These are phyloP conservation scores for Pimephales promelas DNA, from an alignment of 2,113 vertebrate species.

Conservation along the genomic window DNA sequence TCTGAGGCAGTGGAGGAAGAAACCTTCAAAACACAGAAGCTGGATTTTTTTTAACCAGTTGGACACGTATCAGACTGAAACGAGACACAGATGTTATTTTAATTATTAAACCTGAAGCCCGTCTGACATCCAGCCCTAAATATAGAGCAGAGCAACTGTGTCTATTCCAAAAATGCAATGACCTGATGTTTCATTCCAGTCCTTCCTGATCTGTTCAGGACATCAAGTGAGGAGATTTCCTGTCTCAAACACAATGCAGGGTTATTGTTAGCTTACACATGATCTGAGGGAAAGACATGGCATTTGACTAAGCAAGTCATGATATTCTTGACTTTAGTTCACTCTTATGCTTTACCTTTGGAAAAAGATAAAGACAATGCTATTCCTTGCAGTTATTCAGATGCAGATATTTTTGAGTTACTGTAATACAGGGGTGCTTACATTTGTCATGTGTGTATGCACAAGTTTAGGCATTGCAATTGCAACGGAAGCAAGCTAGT, in stretches of 20 bases:
- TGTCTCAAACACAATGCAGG: slow-evolving; percentile 40
- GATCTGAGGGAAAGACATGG: slow-evolving; percentile 1
- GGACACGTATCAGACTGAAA: slow-evolving; percentile 40
- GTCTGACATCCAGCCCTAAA: slow-evolving; percentile 46
- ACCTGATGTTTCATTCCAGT: slow-evolving; percentile 24
- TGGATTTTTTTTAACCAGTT: background rate
- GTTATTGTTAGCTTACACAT: slow-evolving; percentile 37
- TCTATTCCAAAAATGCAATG: slow-evolving; percentile 41
- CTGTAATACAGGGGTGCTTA: background rate
- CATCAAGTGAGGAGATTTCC: slow-evolving; percentile 42
- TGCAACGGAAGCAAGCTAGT: too few relatives aligned
- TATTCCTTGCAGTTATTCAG: background rate
- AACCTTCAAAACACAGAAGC: background rate
- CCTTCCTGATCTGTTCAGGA: slow-evolving; percentile 44
- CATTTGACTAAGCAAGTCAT: slow-evolving; percentile 4
- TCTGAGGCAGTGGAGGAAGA: slow-evolving; percentile 4
- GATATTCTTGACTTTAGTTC: slow-evolving; percentile 18
- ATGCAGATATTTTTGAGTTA: background rate
- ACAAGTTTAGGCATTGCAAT: background rate
- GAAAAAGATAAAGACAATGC: background rate
- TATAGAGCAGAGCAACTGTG: slow-evolving; percentile 39
- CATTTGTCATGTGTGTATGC: background rate
- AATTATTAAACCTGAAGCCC: slow-evolving; percentile 21
- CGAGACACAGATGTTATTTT: slow-evolving; percentile 44
- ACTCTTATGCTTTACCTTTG: background rate